Base-by-base conservation (phyloP, 1,140 invertebrate genomes). In the Phymastichus coffea region DNA sequence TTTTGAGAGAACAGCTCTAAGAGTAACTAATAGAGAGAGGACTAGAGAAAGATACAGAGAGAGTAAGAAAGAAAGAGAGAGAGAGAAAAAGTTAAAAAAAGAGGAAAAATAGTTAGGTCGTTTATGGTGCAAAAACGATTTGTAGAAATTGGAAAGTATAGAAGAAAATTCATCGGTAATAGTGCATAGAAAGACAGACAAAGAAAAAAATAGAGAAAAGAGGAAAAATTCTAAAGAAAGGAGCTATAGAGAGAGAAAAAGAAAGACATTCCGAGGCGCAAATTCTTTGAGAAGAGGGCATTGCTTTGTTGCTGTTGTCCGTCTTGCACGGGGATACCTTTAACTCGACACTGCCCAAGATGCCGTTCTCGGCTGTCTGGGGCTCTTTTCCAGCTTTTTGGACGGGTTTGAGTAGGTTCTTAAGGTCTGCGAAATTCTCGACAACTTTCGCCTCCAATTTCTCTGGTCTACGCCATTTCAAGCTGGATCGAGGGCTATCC, bases 331-430 rank as follows among this genome's bases (percentile, higher is more conserved):
- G 64, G 65, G 69, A 68, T 79, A 80, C 77, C 77, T 79, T 79
- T 17, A 80, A 63, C 23, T 72, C 70, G 54, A 74, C 40, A 64
- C 41, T 63, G 6, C 28, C 28, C n/a, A n/a, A n/a, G n/a, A n/a
- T n/a, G 64, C 72, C 74, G 68, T 78, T 79, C 68, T 81, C 79
- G 65, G 80, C 73, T 68, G 78, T 68, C 48, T 56, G 37, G 77
- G 75, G 65, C 73, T 74, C 60, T 71, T 72, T 75, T 70, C 70
- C 61, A 63, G 53, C 51, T 82, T 77, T 83, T 55, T 71, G 35
- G 59, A 85, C 82, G 17, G 84, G 85, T 74, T 87, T 86, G 63
- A 87, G 80, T n/a, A n/a, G n/a, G n/a, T n/a, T n/a, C 75, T 86
- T 82, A 61, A 87, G 76, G 48, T 68, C 72, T 70, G 84, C 70